These are phyloP conservation scores for Rosalia funebris DNA, from an alignment of 2,888 invertebrate species.

Conservation along the genomic window DNA sequence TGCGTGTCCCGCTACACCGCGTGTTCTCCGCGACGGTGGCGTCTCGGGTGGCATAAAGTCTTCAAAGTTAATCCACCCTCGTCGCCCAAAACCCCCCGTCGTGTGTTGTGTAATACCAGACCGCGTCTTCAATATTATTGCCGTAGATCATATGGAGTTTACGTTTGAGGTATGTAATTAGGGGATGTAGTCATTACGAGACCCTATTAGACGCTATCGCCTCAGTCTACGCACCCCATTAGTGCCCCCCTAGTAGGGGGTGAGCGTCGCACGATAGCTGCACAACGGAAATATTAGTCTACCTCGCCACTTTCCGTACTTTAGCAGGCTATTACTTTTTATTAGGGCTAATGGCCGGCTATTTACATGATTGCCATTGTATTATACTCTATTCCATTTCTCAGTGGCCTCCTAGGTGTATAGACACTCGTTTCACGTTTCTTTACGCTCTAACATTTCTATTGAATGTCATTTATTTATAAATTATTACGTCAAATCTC, in stretches of 20 bases:
- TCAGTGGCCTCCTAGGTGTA: not conserved
- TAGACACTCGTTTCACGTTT: not conserved
- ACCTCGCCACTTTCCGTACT: conserved; percentile 12
- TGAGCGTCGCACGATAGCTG: conserved; percentile 10
- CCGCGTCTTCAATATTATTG: conserved; percentile 32
- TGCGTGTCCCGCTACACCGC: not conserved
- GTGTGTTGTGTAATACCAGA: conserved; percentile 35
- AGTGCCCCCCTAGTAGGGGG: conserved; percentile 5
- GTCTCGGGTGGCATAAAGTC: not conserved
- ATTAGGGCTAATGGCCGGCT: conserved; percentile 26
- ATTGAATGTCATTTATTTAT: too few species aligned
- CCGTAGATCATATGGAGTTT: conserved; percentile 40
- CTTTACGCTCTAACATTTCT: too few species aligned
- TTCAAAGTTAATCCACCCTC: not conserved
- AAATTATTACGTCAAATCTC: too few species aligned
- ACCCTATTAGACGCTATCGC: conserved; percentile 38
- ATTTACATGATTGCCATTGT: conserved; percentile 24
- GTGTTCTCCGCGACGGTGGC: not conserved
- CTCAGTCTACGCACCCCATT: conserved; percentile 33
- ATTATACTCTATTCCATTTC: not conserved
- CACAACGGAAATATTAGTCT: conserved; percentile 20
- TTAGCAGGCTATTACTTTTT: conserved; percentile 27
- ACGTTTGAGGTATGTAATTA: conserved; percentile 41
- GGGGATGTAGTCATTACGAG: conserved; percentile 32
- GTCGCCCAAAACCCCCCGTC: too few species aligned